Evolutionary conservation across 2,888 invertebrate species (phyloP).

Genomic region (Strigamia crassipes): DNA sequence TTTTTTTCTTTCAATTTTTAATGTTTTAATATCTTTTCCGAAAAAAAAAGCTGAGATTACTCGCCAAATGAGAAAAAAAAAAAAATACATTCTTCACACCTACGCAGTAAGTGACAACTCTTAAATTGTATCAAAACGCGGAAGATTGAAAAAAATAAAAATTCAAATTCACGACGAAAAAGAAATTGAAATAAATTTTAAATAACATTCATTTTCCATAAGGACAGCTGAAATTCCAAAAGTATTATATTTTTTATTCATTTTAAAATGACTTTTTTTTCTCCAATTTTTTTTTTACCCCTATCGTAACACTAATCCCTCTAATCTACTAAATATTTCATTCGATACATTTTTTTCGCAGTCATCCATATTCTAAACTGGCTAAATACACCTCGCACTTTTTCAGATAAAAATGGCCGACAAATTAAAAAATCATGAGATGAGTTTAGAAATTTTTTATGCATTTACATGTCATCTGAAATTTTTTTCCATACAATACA

Average conservation of each 20-base stretch:
- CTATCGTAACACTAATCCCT: neutral
- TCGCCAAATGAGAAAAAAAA: neutral
- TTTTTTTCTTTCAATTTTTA: slow-evolving; percentile 1
- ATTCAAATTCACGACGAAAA: neutral
- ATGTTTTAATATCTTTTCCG: slow-evolving; percentile 30
- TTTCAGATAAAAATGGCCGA: neutral
- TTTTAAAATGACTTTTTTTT: too few relatives aligned
- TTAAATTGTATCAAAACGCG: neutral
- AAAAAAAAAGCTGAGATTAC: neutral
- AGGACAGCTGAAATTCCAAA: too few relatives aligned
- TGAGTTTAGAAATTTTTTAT: neutral
- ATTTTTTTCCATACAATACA: neutral
- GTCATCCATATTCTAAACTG: too few relatives aligned
- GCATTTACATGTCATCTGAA: neutral
- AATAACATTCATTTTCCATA: neutral
- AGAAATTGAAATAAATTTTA: neutral
- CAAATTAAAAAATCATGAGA: neutral
- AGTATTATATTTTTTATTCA: too few relatives aligned
- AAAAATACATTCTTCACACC: neutral
- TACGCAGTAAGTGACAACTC: slow-evolving; percentile 8
- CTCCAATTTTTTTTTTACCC: too few relatives aligned
- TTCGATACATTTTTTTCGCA: too few relatives aligned
- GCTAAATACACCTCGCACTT: too few relatives aligned
- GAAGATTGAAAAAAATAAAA: too few relatives aligned
- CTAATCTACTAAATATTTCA: neutral